phyloP scores from a whole-genome alignment of 1,140 invertebrate species.

The Brevipalpus yothersi region DNA sequence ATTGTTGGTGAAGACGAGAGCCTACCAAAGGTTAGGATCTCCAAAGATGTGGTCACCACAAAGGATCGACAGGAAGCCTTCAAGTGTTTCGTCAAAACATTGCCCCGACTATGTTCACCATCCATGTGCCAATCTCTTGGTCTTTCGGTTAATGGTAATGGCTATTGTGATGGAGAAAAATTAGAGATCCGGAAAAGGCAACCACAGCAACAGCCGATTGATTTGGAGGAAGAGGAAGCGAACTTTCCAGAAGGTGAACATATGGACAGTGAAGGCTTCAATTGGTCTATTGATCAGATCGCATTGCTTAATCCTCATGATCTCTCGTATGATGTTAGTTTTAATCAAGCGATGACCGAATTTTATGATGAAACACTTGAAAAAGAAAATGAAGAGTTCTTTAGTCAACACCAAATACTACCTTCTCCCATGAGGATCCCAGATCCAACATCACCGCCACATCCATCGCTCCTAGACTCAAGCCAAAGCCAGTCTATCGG shows the following conservation, averaged over 20 bases:
- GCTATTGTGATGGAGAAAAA: no score
- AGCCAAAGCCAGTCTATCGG: no score
- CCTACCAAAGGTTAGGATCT: no score
- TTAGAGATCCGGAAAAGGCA: not conserved
- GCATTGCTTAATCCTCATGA: slow-evolving; percentile 4
- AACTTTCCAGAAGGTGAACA: not conserved
- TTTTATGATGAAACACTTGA: not conserved
- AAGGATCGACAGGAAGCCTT: not conserved
- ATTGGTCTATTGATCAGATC: slow-evolving; percentile 7
- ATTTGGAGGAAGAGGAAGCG: not conserved
- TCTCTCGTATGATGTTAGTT: not conserved
- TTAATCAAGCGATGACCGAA: not conserved
- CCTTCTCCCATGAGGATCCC: not conserved
- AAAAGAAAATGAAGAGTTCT: slow-evolving; percentile 4
- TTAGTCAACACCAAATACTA: not conserved
- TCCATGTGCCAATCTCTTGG: not conserved
- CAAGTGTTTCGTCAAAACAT: not conserved
- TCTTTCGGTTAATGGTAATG: no score
- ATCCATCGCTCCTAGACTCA: no score
- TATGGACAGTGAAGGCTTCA: not conserved
- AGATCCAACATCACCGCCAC: not conserved
- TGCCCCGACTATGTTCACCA: not conserved
- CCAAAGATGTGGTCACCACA: not conserved
- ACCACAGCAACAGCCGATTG: not conserved
- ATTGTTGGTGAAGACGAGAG: no score